These are phyloP conservation scores for Pyrocoelia pectoralis DNA, from an alignment of 2,888 invertebrate species.

Conservation along the genomic window DNA sequence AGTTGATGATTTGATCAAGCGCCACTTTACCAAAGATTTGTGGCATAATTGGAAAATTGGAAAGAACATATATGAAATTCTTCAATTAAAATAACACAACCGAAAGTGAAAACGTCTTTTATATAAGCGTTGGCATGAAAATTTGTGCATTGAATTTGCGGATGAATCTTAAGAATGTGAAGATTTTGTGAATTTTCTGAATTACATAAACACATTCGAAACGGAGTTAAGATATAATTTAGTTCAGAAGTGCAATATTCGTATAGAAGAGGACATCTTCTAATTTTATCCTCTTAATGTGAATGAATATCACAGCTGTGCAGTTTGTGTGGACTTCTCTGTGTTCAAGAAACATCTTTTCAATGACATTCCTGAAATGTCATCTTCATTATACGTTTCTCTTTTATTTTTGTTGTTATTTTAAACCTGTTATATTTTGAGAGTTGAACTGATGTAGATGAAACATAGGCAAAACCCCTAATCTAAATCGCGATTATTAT, in stretches of 20 bases:
- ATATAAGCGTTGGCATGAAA: too few relatives aligned
- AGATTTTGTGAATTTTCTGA: not conserved
- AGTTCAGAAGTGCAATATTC: conserved; percentile 43
- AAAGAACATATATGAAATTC: too few relatives aligned
- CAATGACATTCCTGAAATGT: conserved; percentile 45
- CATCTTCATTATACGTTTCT: conserved; percentile 32
- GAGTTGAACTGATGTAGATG: not conserved
- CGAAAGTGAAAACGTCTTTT: too few relatives aligned
- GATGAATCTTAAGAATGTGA: not conserved
- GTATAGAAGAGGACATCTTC: conserved; percentile 44
- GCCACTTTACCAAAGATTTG: too few relatives aligned
- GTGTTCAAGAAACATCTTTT: conserved; percentile 38
- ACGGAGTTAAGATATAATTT: conserved; percentile 36
- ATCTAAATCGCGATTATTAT: not conserved
- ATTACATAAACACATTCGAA: conserved; percentile 19
- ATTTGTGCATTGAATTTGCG: too few relatives aligned
- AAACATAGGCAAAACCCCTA: conserved; percentile 11
- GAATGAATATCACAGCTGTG: conserved; percentile 47
- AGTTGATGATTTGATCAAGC: too few relatives aligned
- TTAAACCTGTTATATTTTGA: conserved; percentile 13
- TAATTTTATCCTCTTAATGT: conserved; percentile 43
- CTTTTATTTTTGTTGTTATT: conserved; percentile 26
- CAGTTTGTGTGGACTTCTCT: conserved; percentile 33
- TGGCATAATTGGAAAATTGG: too few relatives aligned
- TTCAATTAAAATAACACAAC: too few relatives aligned